phyloP scores from a whole-genome alignment of 2,113 vertebrate genomes.

The Carassius gibelio region DNA sequence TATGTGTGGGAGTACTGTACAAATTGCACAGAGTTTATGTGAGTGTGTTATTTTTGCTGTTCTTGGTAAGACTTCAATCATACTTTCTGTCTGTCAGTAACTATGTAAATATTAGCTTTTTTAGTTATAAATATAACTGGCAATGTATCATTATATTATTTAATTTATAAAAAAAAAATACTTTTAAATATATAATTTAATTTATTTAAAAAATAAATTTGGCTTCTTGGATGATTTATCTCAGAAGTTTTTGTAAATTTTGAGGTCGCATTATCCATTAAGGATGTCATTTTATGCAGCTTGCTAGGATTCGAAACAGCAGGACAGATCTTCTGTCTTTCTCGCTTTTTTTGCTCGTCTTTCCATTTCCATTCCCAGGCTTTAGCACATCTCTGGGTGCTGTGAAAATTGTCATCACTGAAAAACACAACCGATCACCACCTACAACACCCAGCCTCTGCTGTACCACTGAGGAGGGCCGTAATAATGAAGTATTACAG shows the following conservation, averaged over 20 bases:
- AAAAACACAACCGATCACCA: neutral
- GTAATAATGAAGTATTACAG: neutral
- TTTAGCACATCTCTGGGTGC: neutral
- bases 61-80: neutral
- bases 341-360: neutral
- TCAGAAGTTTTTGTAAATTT: neutral
- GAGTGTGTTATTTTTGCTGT: neutral
- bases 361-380: neutral
- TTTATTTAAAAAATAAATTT: neutral
- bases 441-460: neutral
- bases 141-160: neutral
- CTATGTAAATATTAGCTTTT: neutral
- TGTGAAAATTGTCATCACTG: constrained; percentile 5
- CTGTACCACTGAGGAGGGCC: neutral
- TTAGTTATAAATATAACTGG: neutral
- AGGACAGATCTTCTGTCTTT: neutral
- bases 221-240: neutral
- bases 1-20: neutral
- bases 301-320: neutral
- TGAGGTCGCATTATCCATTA: neutral
- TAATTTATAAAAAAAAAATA: no score
- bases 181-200: neutral
- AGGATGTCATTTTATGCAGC: neutral
- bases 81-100: no score
- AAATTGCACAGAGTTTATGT: neutral